phyloP scores from a whole-genome alignment of 1,140 invertebrate genomes.

The Neotoxoptera formosana region DNA sequence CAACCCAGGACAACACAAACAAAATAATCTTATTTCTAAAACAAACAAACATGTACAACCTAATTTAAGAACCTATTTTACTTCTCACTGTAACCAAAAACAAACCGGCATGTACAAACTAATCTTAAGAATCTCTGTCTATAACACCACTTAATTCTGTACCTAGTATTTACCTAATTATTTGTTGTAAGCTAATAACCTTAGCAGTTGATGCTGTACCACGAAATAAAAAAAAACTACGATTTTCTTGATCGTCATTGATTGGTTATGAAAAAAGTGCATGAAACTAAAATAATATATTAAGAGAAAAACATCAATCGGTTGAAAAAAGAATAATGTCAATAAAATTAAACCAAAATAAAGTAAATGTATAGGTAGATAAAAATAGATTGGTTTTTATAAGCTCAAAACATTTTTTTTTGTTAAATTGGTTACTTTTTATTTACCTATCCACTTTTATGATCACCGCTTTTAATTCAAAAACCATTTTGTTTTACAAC shows the following conservation, averaged over 20 bases:
- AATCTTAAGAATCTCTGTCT: too few species aligned
- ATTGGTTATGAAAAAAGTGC: not conserved
- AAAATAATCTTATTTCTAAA: too few species aligned
- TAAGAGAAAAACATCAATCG: not conserved
- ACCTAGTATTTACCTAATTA: too few species aligned
- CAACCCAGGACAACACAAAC: too few species aligned
- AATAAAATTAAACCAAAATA: not conserved
- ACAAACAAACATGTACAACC: too few species aligned
- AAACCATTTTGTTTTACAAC: not conserved
- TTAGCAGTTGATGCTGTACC: too few species aligned
- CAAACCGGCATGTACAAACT: too few species aligned
- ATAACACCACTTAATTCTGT: too few species aligned
- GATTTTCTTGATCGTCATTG: not conserved
- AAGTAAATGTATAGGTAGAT: not conserved
- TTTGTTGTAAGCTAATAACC: too few species aligned
- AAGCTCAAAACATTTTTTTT: not conserved
- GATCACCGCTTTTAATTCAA: not conserved
- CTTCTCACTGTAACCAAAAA: too few species aligned
- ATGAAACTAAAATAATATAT: not conserved
- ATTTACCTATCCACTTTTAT: not conserved
- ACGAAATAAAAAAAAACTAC: too few species aligned
- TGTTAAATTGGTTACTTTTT: not conserved
- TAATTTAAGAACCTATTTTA: too few species aligned
- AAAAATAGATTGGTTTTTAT: not conserved
- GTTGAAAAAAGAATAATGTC: not conserved